These are phyloP conservation scores for Dunckerocampus dactyliophorus DNA, from an alignment of 2,113 vertebrate species.

Conservation along the genomic window DNA sequence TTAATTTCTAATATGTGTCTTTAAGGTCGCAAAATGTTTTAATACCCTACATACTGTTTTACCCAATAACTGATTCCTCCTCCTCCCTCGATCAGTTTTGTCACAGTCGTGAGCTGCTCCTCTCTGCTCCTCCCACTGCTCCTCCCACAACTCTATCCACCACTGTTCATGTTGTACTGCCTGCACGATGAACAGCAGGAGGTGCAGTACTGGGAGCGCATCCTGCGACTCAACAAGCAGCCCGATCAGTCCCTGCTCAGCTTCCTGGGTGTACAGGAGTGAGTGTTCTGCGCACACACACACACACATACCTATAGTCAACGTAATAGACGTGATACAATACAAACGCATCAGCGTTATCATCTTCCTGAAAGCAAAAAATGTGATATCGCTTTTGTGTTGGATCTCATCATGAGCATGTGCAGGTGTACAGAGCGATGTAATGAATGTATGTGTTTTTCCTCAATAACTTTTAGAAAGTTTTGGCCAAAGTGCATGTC, in stretches of 20 bases:
- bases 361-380: too few relatives aligned
- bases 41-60: background rate
- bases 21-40: too few relatives aligned
- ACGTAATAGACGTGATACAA: background rate
- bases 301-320: background rate
- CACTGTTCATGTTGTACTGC: conserved; percentile 90
- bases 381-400: background rate
- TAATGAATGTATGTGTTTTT: background rate
- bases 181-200: conserved; percentile 88
- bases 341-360: too few relatives aligned
- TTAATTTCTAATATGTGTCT: background rate
- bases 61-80: background rate
- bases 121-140: conserved; percentile 87
- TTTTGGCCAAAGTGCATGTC: conserved; percentile 88
- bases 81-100: conserved; percentile 13
- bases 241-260: conserved; percentile 83
- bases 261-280: conserved; percentile 89
- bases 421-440: background rate
- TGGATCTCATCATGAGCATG: background rate
- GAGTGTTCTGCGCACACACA: conserved; percentile 47
- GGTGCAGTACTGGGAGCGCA: conserved; percentile 87
- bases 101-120: conserved; percentile 81
- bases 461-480: conserved; percentile 74
- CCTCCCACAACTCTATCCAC: conserved; percentile 90
- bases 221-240: conserved; percentile 89